A percentile compares a stretch with the other conserved stretches of the same genome.
phyloP scores from a whole-genome alignment of 2,797 vertebrate genomes.

The Micromesistius poutassou region DNA sequence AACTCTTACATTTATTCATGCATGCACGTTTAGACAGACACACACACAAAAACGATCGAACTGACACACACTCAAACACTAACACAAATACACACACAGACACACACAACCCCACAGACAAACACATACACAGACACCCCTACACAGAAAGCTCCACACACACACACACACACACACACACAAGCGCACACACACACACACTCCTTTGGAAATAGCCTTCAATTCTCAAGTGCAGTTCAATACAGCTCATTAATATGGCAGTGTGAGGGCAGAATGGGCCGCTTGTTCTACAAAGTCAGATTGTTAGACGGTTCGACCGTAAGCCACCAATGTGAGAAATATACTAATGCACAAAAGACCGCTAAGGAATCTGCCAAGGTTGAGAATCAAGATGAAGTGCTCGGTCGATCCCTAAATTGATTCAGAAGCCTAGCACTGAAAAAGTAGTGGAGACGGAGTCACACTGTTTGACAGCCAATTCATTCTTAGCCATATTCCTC shows the following conservation, averaged over 20 bases:
- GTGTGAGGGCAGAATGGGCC: constrained; percentile 48
- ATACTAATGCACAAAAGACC: constrained; percentile 57
- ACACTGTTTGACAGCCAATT: constrained; percentile 46
- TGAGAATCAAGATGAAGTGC: constrained; percentile 63
- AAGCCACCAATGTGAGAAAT: constrained; percentile 45
- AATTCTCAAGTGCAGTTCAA: constrained; percentile 64
- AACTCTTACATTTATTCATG: background rate
- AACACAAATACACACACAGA: too few species aligned
- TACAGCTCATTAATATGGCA: constrained; percentile 48
- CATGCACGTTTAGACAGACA: background rate
- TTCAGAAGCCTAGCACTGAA: constrained; percentile 61
- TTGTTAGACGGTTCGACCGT: constrained; percentile 48
- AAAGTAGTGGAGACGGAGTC: constrained; percentile 36
- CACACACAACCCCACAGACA: too few species aligned
- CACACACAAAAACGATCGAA: background rate
- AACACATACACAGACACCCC: too few species aligned
- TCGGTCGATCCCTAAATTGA: constrained; percentile 61
- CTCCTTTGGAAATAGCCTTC: constrained; percentile 38
- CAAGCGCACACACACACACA: background rate
- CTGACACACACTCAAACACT: too few species aligned
- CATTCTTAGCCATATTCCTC: constrained; percentile 45
- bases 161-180: background rate
- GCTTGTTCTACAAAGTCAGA: constrained; percentile 48
- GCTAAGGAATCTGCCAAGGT: constrained; percentile 58
- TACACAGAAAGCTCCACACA: too few species aligned